These are phyloP conservation scores for Limnephilus rhombicus DNA, from an alignment of 2,888 invertebrate species.

Conservation along the genomic window DNA sequence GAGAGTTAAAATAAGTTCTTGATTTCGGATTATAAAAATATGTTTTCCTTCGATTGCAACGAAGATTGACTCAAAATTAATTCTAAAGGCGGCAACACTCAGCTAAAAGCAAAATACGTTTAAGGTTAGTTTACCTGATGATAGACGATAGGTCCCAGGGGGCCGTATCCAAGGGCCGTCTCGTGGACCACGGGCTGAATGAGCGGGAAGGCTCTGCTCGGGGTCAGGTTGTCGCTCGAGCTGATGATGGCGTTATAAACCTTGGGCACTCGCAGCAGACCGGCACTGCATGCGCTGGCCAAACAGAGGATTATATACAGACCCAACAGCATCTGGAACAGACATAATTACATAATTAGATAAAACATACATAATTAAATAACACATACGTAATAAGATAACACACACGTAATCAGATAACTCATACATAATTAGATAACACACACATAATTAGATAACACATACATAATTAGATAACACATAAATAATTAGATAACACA, in stretches of 20 bases:
- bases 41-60: not conserved
- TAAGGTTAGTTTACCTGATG: conserved; percentile 68
- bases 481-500: too few relatives aligned
- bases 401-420: too few relatives aligned
- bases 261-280: conserved; percentile 82
- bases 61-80: not conserved
- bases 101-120: not conserved
- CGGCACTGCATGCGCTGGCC: conserved; percentile 71
- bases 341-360: not conserved
- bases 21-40: too few relatives aligned
- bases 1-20: too few relatives aligned
- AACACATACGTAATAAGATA: too few relatives aligned
- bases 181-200: conserved; percentile 85
- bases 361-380: too few relatives aligned
- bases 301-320: conserved; percentile 68
- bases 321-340: conserved; percentile 66
- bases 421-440: too few relatives aligned
- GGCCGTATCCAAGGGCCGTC: conserved; percentile 76
- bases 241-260: conserved; percentile 90
- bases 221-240: conserved; percentile 85
- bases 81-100: too few relatives aligned
- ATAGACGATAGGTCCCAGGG: conserved; percentile 72
- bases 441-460: too few relatives aligned
- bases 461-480: too few relatives aligned
- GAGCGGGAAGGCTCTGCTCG: conserved; percentile 86